Percentiles rank a stretch among this genome's conserved stretches.
phyloP scores from a whole-genome alignment of 2,888 invertebrate genomes.

The Thelaira solivaga region DNA sequence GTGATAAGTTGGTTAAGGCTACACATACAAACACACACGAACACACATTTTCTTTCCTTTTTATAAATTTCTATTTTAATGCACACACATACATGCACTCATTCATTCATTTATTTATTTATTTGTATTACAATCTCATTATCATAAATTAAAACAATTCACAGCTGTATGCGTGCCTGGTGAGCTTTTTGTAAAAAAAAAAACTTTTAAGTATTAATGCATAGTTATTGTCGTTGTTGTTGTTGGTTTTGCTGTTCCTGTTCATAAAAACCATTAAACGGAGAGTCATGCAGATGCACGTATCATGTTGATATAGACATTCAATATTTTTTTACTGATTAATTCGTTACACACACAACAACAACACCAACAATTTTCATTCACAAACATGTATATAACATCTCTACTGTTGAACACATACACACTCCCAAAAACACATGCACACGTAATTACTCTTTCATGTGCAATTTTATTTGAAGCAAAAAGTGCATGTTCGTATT shows the following conservation, averaged over 20 bases:
- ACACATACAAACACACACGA: background rate
- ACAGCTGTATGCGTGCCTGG: background rate
- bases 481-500: background rate
- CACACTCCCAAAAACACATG: background rate
- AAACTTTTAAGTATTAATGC: background rate
- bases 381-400: background rate
- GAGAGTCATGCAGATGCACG: no score
- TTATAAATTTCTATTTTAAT: no score
- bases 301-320: slow-evolving; percentile 24
- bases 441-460: no score
- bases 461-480: background rate
- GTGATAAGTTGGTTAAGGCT: slow-evolving; percentile 1
- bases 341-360: slow-evolving; percentile 15
- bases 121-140: background rate
- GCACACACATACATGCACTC: no score
- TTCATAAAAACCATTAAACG: no score
- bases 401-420: background rate
- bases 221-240: background rate
- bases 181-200: background rate
- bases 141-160: background rate
- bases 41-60: no score
- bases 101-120: no score
- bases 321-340: slow-evolving; percentile 29
- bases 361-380: background rate
- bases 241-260: background rate